phyloP scores from a whole-genome alignment of 1,140 invertebrate species.

The Solenopsis fugax region DNA sequence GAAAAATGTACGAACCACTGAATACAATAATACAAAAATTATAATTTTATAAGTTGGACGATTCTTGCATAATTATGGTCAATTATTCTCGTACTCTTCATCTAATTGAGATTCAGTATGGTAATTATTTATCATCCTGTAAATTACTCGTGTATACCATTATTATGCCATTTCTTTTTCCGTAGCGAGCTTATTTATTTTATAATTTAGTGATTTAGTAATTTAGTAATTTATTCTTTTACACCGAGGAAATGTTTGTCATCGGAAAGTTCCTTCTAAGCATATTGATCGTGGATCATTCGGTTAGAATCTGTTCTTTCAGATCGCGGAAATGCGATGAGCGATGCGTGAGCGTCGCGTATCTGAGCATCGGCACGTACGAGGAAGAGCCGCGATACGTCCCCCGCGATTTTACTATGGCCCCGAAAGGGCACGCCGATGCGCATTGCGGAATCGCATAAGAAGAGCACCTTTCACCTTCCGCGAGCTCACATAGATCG shows the following conservation, averaged over 20 bases:
- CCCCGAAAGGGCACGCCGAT: constrained; percentile 78
- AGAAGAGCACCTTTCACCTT: constrained; percentile 84
- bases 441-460: constrained; percentile 82
- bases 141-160: no score
- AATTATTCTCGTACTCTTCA: no score
- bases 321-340: constrained; percentile 9
- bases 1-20: no score
- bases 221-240: no score
- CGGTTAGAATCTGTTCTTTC: not conserved
- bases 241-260: not conserved
- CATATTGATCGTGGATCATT: not conserved
- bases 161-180: no score
- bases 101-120: no score
- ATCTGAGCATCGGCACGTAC: constrained; percentile 32
- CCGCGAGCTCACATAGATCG: constrained; percentile 45
- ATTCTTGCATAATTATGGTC: no score
- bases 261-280: not conserved
- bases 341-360: not conserved
- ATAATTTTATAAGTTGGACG: no score
- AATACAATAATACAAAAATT: no score
- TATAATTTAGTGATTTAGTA: no score
- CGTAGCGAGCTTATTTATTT: no score
- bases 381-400: constrained; percentile 66
- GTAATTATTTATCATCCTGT: no score
- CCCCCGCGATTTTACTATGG: constrained; percentile 71